Percentiles rank a stretch among this genome's conserved stretches.
Evolutionary conservation across 2,113 vertebrate genomes (phyloP).

Genomic region (Otis tarda): DNA sequence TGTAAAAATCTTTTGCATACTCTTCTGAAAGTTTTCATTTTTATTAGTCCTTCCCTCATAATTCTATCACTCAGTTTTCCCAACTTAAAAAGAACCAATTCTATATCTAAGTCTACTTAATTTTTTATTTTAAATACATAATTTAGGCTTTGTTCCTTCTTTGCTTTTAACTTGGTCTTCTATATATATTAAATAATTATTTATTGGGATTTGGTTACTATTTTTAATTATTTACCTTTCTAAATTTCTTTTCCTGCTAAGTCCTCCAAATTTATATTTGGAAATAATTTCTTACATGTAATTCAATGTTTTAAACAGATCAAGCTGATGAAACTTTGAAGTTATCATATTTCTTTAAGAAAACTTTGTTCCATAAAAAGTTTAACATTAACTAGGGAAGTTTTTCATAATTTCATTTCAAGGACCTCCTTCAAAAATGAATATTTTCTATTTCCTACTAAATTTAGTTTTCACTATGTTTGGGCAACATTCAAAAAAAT

Average conservation of each 20-base stretch:
- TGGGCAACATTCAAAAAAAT: not conserved
- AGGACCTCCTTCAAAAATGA: not conserved
- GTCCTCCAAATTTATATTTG: not conserved
- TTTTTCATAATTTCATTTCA: not conserved
- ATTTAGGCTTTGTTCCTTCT: not conserved
- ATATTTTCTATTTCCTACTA: not conserved
- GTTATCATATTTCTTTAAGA: not conserved
- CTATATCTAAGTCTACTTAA: not conserved
- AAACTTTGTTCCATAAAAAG: not conserved
- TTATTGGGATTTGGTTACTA: constrained; percentile 2
- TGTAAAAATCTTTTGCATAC: not conserved
- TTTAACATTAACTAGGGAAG: not conserved
- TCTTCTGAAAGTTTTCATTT: not conserved
- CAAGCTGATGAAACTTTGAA: not conserved
- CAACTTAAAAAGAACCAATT: not conserved
- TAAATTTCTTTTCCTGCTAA: constrained; percentile 13
- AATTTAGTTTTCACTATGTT: not conserved
- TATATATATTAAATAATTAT: not conserved
- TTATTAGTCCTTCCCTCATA: not conserved
- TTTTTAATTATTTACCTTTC: constrained; percentile 16
- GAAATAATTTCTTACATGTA: not conserved
- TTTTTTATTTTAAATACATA: not conserved
- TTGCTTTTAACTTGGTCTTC: not conserved
- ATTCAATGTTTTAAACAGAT: not conserved
- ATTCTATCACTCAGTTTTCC: not conserved